A percentile compares a stretch with the other conserved stretches of the same genome.
phyloP scores from a whole-genome alignment of 2,888 invertebrate genomes.

The Catocala sponsa region DNA sequence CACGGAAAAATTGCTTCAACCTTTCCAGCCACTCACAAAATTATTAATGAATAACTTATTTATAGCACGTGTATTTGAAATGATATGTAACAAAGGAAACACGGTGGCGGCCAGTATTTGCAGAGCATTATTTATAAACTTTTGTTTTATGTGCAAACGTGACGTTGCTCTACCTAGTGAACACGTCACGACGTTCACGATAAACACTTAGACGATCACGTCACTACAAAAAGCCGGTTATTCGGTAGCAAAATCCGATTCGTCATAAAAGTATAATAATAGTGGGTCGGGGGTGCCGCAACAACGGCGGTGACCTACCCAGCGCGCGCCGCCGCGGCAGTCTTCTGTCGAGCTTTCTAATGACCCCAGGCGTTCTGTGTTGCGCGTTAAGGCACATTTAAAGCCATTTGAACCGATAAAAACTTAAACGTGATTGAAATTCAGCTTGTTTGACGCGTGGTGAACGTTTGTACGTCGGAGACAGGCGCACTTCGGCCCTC shows the following conservation, averaged over 20 bases:
- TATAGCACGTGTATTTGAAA: slow-evolving; percentile 7
- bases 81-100: slow-evolving; percentile 15
- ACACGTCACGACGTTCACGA: slow-evolving; percentile 50
- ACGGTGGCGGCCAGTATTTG: neutral
- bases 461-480: slow-evolving; percentile 62
- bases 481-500: slow-evolving; percentile 72
- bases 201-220: slow-evolving; percentile 64
- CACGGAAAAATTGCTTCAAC: slow-evolving; percentile 2
- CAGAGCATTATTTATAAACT: slow-evolving; percentile 11
- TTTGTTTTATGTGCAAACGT: slow-evolving; percentile 25
- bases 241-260: slow-evolving; percentile 83
- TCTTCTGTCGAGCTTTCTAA: slow-evolving; percentile 86
- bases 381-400: slow-evolving; percentile 72
- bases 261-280: slow-evolving; percentile 88
- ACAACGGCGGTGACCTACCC: slow-evolving; percentile 83
- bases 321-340: slow-evolving; percentile 87
- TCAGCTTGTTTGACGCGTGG: slow-evolving; percentile 72
- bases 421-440: slow-evolving; percentile 70
- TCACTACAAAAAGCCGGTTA: slow-evolving; percentile 73
- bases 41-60: slow-evolving; percentile 15
- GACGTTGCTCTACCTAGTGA: slow-evolving; percentile 32
- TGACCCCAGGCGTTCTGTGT: slow-evolving; percentile 85
- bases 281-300: slow-evolving; percentile 86
- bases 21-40: slow-evolving; percentile 9
- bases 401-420: slow-evolving; percentile 66